phyloP scores from a whole-genome alignment of 2,113 vertebrate genomes.

The Petaurus breviceps region DNA sequence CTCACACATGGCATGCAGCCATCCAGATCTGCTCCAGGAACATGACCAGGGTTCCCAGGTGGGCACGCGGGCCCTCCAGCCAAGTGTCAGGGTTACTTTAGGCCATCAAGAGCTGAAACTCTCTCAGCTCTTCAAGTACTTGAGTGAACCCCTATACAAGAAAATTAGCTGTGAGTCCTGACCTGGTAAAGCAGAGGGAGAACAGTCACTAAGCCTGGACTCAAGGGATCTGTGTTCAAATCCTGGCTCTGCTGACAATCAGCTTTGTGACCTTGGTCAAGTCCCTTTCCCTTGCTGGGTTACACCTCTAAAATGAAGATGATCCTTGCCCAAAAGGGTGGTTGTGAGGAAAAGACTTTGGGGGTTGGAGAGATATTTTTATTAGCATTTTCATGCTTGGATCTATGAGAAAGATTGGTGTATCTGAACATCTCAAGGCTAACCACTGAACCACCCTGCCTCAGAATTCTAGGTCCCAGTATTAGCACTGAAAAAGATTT shows the following conservation, averaged over 20 bases:
- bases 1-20: not conserved
- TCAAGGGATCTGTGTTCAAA: not conserved
- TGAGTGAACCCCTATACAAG: not conserved
- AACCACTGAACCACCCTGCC: not conserved
- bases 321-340: not conserved
- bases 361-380: not conserved
- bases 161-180: not conserved
- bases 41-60: not conserved
- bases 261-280: not conserved
- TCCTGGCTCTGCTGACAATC: not conserved
- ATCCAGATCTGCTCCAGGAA: not conserved
- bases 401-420: no score
- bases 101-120: not conserved
- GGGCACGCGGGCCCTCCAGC: not conserved
- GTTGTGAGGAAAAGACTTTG: not conserved
- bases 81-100: not conserved
- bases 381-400: not conserved
- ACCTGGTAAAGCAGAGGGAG: not conserved
- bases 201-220: not conserved
- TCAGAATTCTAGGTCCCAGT: not conserved
- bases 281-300: not conserved
- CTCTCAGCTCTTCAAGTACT: not conserved
- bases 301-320: not conserved
- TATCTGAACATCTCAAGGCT: not conserved
- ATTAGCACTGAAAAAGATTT: not conserved